These are phyloP conservation scores for Smittia sp. DNA, from an alignment of 2,888 invertebrate genomes.

Conservation along the genomic window DNA sequence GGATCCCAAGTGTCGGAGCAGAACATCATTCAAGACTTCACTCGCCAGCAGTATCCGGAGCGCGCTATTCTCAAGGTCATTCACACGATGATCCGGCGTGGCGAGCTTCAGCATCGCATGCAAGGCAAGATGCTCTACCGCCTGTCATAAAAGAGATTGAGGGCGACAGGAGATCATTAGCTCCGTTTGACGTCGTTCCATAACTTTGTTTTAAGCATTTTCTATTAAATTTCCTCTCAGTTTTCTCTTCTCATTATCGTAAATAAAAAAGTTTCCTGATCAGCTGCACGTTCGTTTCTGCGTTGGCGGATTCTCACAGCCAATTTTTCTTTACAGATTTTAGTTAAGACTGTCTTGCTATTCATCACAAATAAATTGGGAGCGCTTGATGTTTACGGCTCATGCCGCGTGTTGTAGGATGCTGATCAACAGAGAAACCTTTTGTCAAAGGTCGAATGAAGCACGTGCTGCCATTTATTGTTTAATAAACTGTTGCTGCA, in stretches of 20 bases:
- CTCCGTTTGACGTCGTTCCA: not conserved
- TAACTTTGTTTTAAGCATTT: not conserved
- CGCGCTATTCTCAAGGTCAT: constrained; percentile 86
- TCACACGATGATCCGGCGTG: constrained; percentile 89
- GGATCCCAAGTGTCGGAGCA: constrained; percentile 97
- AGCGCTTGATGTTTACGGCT: too few relatives aligned
- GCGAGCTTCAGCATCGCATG: constrained; percentile 93
- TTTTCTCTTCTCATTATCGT: constrained; percentile 2
- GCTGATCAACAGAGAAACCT: too few relatives aligned
- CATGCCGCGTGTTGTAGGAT: too few relatives aligned
- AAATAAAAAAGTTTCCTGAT: not conserved
- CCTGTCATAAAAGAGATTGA: constrained; percentile 61
- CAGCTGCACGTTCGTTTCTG: too few relatives aligned
- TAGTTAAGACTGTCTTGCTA: too few relatives aligned
- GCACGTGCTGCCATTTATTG: too few relatives aligned
- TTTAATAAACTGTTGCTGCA: too few relatives aligned
- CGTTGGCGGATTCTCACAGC: too few relatives aligned
- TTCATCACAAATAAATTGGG: too few relatives aligned
- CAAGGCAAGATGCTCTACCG: constrained; percentile 96
- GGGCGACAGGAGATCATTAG: not conserved
- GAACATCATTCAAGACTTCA: constrained; percentile 85
- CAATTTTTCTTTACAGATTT: too few relatives aligned
- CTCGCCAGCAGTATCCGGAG: constrained; percentile 82
- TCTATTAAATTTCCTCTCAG: not conserved
- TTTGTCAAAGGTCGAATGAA: too few relatives aligned